Evolutionary conservation across 2,797 vertebrate species (phyloP).

Genomic region (Tympanoctomys barrerae): DNA sequence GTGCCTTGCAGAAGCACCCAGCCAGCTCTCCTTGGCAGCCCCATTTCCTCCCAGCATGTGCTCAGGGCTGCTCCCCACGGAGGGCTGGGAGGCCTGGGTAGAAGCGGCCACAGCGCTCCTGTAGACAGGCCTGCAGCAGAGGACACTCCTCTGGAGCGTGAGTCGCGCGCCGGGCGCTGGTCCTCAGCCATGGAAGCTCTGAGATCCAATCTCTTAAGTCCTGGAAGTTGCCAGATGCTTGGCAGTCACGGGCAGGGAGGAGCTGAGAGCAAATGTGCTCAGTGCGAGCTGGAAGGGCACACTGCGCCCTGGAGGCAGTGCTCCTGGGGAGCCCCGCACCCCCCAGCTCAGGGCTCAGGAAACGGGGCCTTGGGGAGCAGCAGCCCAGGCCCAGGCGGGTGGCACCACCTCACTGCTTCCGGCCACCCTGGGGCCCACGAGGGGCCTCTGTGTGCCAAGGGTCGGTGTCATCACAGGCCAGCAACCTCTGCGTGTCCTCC

Average conservation of each 20-base stretch:
- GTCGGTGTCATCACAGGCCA: not conserved
- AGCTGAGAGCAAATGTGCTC: not conserved
- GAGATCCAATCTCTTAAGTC: constrained; percentile 36
- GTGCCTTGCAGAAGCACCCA: not conserved
- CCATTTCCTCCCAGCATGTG: not conserved
- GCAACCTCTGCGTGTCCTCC: not conserved
- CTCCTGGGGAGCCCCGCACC: not conserved
- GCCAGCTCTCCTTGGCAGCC: not conserved
- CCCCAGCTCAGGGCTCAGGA: not conserved
- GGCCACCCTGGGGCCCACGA: accelerated
- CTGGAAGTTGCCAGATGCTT: not conserved
- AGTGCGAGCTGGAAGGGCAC: not conserved
- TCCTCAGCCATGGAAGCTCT: not conserved
- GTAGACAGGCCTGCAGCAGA: not conserved
- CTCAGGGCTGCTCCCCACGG: not conserved
- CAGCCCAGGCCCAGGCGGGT: not conserved
- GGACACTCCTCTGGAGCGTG: not conserved
- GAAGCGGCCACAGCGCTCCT: accelerated
- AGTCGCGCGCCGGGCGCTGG: not conserved
- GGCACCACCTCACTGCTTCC: too few species aligned
- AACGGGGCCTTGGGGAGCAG: not conserved
- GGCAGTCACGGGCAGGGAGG: not conserved
- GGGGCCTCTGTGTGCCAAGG: accelerated
- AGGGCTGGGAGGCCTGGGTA: not conserved
- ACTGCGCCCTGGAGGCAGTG: not conserved